Evolutionary conservation across 1,140 invertebrate genomes (phyloP).

Genomic region (Dolichoris vasculosae): DNA sequence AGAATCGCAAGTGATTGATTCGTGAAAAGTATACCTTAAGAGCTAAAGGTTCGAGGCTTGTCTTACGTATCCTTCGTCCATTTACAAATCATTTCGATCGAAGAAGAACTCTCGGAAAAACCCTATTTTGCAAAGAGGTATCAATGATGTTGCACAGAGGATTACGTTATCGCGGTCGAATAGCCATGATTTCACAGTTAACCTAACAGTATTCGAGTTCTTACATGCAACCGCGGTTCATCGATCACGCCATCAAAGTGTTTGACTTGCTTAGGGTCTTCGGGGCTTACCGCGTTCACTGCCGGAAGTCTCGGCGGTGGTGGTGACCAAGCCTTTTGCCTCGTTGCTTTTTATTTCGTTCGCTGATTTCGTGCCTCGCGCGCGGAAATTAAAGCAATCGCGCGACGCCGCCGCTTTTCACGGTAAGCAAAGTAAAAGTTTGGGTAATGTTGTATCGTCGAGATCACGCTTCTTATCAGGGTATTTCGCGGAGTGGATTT

Average conservation of each 20-base stretch:
- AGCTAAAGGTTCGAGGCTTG: no score
- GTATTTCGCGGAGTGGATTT: conserved; percentile 29
- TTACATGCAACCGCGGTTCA: conserved; percentile 41
- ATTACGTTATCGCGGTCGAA: conserved; percentile 49
- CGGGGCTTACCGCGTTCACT: not conserved
- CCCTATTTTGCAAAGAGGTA: conserved; percentile 23
- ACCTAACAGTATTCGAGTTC: conserved; percentile 47
- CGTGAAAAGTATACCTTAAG: no score
- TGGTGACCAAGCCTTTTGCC: conserved; percentile 9
- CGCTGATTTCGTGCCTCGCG: not conserved
- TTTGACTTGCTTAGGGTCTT: conserved; percentile 24
- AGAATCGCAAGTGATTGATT: no score
- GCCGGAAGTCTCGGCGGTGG: conserved; percentile 5
- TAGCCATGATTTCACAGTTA: conserved; percentile 51
- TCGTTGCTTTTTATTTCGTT: not conserved
- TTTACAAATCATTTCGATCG: not conserved
- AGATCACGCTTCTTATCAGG: conserved; percentile 35
- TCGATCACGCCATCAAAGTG: conserved; percentile 53
- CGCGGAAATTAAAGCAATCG: conserved; percentile 18
- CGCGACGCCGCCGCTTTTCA: not conserved
- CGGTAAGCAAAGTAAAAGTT: conserved; percentile 1
- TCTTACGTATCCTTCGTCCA: no score
- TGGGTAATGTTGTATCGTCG: conserved; percentile 10
- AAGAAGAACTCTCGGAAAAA: not conserved
- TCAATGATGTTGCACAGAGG: not conserved